A percentile compares a stretch with the other conserved stretches of the same genome.
Conservation (phyloP, 2,888 invertebrate species). For the Dendrolimus houi region DNA sequence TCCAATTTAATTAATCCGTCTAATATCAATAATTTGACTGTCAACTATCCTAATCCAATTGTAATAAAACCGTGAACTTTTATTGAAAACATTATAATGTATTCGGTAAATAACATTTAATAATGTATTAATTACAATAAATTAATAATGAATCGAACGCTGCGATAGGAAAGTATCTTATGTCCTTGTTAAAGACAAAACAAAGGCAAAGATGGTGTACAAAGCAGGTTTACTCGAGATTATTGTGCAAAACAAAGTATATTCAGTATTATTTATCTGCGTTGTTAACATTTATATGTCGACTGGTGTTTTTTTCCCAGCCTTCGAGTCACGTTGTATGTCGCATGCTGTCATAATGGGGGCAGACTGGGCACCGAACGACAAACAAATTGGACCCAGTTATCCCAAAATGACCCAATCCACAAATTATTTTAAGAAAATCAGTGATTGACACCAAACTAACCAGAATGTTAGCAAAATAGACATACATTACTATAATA, state of each 20-base stretch:
- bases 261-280: not conserved
- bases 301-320: slow-evolving; percentile 22
- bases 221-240: not conserved
- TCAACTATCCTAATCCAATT: too few species aligned
- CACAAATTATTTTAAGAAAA: not conserved
- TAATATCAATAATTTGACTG: too few species aligned
- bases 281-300: not conserved
- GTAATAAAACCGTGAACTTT: too few species aligned
- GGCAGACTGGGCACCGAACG: slow-evolving; percentile 3
- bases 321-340: slow-evolving; percentile 26
- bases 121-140: not conserved
- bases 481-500: slow-evolving; percentile 1
- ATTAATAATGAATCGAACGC: not conserved
- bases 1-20: too few species aligned
- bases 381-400: too few species aligned
- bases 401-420: too few species aligned
- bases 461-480: slow-evolving; percentile 3
- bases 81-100: too few species aligned
- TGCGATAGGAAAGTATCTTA: not conserved
- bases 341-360: slow-evolving; percentile 22
- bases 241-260: not conserved
- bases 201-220: not conserved
- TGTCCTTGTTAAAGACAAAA: not conserved
- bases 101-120: not conserved
- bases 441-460: not conserved